Base-by-base conservation (phyloP, 2,797 vertebrate genomes). In the Thunnus albacares region DNA sequence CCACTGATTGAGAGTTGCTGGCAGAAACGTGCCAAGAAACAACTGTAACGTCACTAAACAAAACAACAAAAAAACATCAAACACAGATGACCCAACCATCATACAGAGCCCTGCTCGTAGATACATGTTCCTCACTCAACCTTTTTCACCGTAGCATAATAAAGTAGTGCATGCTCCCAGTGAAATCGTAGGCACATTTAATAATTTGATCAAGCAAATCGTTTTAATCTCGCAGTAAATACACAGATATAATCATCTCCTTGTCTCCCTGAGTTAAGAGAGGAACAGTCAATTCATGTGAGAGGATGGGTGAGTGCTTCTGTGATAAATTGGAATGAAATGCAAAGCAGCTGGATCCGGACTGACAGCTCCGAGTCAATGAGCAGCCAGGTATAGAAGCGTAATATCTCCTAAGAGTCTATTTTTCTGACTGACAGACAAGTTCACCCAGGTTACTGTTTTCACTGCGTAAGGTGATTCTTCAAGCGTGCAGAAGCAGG, bases 321-420 rank as follows among this genome's bases (percentile, higher is more conserved):
- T 85, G 68, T 90, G 90, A 89, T 90, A 87, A 91, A 90, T 85
- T 90, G 84, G 87, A 88, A 87, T 68, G 77, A 88, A 90, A 90
- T 84, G 77, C 22, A 61, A 84, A 87, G 86, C 85, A 86, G 77
- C 87, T 87, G 83, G 71, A 89, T 91, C 79, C 84, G 88, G 89
- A 92, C 80, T 94, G 92, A 94, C 91, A 91, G 91, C 87, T 91
- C 81, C 66, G 93, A 95, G 95, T 96, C 96, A 94, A 93, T 95
- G 94, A 94, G 93, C 95, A 96, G 91, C 95, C 95, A 93, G 94
- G 93, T 97, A 95, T 95, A 95, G 95, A 96, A 94, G 90, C 89
- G 86, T 95, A 95, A 95, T 96, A 96, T 96, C 94, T 96, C 96
- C 95, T 96, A 95, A 95, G 93, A 96, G 95, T 95, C 93, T 91